Conservation (phyloP, 2,113 vertebrate species). For the Ovis aries region DNA sequence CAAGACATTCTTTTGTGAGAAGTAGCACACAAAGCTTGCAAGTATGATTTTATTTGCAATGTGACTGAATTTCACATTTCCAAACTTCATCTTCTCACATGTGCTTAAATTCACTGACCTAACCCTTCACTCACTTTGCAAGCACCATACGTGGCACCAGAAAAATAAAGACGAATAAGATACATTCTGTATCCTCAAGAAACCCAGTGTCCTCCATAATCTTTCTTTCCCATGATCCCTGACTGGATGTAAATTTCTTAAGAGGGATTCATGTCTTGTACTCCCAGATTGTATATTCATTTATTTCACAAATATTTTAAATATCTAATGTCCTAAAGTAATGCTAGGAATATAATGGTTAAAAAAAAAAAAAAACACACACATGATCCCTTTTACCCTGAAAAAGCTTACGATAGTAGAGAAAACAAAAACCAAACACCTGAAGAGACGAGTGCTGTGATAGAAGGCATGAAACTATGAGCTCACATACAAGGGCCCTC, state of each 20-base stretch:
- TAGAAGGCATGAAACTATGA: neutral
- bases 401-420: neutral
- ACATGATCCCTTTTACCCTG: neutral
- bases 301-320: neutral
- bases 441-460: neutral
- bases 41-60: neutral
- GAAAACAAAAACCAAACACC: neutral
- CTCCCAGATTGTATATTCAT: neutral
- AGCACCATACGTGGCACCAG: neutral
- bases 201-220: neutral
- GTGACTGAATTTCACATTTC: neutral
- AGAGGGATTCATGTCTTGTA: neutral
- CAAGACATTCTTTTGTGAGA: neutral
- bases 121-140: neutral
- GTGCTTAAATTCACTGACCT: neutral
- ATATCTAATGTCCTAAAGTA: neutral
- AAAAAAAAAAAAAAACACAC: neutral
- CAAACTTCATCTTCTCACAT: neutral
- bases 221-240: neutral
- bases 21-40: neutral
- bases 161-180: neutral
- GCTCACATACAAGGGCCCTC: neutral
- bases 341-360: neutral
- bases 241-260: neutral
- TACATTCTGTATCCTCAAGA: neutral